These are phyloP conservation scores for Chunga burmeisteri DNA, from an alignment of 2,113 vertebrate species.

Conservation along the genomic window DNA sequence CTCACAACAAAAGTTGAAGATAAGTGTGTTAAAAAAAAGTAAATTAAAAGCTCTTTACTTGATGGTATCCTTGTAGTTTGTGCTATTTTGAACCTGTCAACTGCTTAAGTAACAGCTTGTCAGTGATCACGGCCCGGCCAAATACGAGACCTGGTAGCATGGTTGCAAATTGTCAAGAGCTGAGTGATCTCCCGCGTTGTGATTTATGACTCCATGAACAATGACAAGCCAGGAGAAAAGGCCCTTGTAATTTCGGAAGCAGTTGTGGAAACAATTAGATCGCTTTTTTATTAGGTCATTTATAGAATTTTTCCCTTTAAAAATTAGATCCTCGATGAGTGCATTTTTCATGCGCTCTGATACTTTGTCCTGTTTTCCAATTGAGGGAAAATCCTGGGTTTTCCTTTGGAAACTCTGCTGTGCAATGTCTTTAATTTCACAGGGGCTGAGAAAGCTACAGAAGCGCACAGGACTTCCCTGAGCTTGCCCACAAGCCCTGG, in stretches of 20 bases:
- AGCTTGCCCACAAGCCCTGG: neutral
- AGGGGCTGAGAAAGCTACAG: neutral
- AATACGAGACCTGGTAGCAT: neutral
- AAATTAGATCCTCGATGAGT: slow-evolving; percentile 18
- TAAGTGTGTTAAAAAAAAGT: neutral
- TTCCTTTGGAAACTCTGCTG: neutral
- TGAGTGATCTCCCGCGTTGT: slow-evolving; percentile 45
- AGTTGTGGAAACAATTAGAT: slow-evolving; percentile 68
- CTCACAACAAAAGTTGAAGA: neutral
- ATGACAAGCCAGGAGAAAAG: slow-evolving; percentile 61
- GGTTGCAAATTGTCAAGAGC: slow-evolving; percentile 39
- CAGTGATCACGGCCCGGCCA: neutral
- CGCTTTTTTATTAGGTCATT: slow-evolving; percentile 49
- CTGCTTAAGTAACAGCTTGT: slow-evolving; percentile 35
- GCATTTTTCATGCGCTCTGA: neutral
- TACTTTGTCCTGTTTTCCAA: neutral
- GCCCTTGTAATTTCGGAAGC: slow-evolving; percentile 17
- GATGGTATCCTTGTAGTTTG: neutral
- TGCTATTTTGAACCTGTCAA: slow-evolving; percentile 34
- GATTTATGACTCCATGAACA: slow-evolving; percentile 73
- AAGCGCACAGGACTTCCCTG: neutral
- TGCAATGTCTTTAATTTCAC: neutral
- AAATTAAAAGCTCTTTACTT: slow-evolving; percentile 21
- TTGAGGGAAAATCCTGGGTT: neutral
- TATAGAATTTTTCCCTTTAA: slow-evolving; percentile 24